phyloP scores from a whole-genome alignment of 2,888 invertebrate genomes.

The Drosophila conformis region DNA sequence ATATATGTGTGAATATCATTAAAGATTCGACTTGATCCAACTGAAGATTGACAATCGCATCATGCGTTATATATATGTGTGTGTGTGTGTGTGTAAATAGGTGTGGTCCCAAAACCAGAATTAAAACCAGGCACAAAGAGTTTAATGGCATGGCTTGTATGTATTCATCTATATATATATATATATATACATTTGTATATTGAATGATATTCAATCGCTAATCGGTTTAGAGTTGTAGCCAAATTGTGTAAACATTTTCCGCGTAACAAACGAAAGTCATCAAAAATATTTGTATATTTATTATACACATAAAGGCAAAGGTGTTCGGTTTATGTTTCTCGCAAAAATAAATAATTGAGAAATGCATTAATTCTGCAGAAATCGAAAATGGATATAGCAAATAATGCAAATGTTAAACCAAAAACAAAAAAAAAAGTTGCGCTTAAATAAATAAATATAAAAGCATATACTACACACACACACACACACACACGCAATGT shows the following conservation, averaged over 20 bases:
- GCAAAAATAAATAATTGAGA: constrained; percentile 10
- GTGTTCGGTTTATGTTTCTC: constrained; percentile 30
- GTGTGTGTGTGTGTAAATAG: constrained; percentile 4
- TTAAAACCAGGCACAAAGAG: constrained; percentile 6
- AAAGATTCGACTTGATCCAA: constrained; percentile 18
- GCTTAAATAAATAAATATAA: background rate
- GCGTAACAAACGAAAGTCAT: constrained; percentile 29
- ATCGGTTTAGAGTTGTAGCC: constrained; percentile 24
- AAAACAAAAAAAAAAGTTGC: background rate
- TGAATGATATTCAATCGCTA: constrained; percentile 44
- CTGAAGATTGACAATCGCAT: constrained; percentile 46
- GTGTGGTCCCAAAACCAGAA: constrained; percentile 42
- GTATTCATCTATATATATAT: background rate
- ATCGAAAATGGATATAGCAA: constrained; percentile 42
- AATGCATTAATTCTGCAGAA: constrained; percentile 31
- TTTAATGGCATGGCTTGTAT: background rate
- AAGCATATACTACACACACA: background rate
- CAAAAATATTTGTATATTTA: constrained; percentile 5
- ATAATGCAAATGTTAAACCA: constrained; percentile 6
- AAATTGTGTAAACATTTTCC: constrained; percentile 59
- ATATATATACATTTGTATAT: constrained; percentile 5
- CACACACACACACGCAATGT: background rate
- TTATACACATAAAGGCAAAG: constrained; percentile 1
- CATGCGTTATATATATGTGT: constrained; percentile 22
- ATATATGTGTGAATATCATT: constrained; percentile 6